Conservation (phyloP, 2,888 invertebrate species). For the Ormyrus labotus region DNA sequence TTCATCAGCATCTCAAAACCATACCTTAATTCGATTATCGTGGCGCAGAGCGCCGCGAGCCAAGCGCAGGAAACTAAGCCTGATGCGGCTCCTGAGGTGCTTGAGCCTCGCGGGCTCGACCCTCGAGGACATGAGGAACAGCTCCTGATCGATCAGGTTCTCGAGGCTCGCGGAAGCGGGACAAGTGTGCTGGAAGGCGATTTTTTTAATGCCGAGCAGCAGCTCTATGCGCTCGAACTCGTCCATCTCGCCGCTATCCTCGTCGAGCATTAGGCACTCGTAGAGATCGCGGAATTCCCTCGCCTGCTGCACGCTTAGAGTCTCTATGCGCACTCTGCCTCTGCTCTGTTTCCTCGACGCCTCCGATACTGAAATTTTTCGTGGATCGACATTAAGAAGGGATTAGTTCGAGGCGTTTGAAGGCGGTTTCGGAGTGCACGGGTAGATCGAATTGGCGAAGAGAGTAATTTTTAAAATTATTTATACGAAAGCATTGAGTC, state of each 20-base stretch:
- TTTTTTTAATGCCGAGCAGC: constrained; percentile 78
- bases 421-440: no score
- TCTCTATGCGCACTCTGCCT: constrained; percentile 36
- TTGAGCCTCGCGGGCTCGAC: constrained; percentile 80
- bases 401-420: no score
- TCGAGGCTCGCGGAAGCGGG: constrained; percentile 79
- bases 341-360: not conserved
- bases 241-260: constrained; percentile 19
- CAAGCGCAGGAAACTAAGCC: constrained; percentile 60
- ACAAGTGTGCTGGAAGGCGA: constrained; percentile 80
- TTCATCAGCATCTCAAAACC: no score
- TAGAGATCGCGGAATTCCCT: constrained; percentile 85
- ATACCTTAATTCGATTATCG: constrained; percentile 37
- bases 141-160: constrained; percentile 83
- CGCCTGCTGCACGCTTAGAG: constrained; percentile 85
- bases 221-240: constrained; percentile 37
- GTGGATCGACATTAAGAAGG: not conserved
- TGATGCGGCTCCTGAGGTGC: constrained; percentile 78
- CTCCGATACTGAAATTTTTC: not conserved
- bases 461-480: no score
- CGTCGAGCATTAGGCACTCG: constrained; percentile 70
- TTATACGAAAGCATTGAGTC: no score
- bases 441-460: no score
- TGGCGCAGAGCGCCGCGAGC: constrained; percentile 38
- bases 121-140: constrained; percentile 82